Conservation (phyloP, 2,113 vertebrate genomes). For the Synchiropus splendidus region DNA sequence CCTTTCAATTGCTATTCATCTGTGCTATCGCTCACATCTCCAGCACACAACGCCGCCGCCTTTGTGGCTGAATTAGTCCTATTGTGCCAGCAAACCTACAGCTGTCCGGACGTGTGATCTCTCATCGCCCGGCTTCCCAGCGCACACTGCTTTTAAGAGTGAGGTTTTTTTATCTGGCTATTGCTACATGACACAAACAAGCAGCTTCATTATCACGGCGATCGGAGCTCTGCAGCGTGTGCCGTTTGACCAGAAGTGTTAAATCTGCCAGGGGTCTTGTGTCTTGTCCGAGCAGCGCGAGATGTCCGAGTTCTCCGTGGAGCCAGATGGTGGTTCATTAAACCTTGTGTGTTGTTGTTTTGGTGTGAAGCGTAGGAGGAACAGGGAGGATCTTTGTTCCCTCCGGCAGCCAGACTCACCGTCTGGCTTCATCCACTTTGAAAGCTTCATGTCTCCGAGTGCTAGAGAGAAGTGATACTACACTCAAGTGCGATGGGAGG, state of each 20-base stretch:
- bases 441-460: slow-evolving; percentile 24
- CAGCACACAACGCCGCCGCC: slow-evolving; percentile 26
- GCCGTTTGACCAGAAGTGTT: neutral
- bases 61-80: slow-evolving; percentile 49
- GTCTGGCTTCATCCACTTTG: slow-evolving; percentile 29
- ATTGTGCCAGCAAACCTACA: slow-evolving; percentile 50
- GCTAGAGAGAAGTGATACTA: slow-evolving; percentile 35
- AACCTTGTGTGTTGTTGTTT: slow-evolving; percentile 44
- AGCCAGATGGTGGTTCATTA: slow-evolving; percentile 53
- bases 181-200: slow-evolving; percentile 28
- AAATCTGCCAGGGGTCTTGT: slow-evolving; percentile 22
- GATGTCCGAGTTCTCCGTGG: slow-evolving; percentile 28
- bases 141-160: slow-evolving; percentile 5
- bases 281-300: slow-evolving; percentile 23
- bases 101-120: slow-evolving; percentile 31
- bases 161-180: slow-evolving; percentile 47
- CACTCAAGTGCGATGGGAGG: slow-evolving; percentile 20
- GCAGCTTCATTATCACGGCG: no score
- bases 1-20: slow-evolving; percentile 58
- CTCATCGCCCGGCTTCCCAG: slow-evolving; percentile 39
- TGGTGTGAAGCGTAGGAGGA: slow-evolving; percentile 50
- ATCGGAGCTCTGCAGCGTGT: no score
- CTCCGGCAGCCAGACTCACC: slow-evolving; percentile 37
- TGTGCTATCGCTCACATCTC: slow-evolving; percentile 48
- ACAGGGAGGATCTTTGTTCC: slow-evolving; percentile 45